Conservation (phyloP, 2,888 invertebrate species). For the Hybos culiciformis region DNA sequence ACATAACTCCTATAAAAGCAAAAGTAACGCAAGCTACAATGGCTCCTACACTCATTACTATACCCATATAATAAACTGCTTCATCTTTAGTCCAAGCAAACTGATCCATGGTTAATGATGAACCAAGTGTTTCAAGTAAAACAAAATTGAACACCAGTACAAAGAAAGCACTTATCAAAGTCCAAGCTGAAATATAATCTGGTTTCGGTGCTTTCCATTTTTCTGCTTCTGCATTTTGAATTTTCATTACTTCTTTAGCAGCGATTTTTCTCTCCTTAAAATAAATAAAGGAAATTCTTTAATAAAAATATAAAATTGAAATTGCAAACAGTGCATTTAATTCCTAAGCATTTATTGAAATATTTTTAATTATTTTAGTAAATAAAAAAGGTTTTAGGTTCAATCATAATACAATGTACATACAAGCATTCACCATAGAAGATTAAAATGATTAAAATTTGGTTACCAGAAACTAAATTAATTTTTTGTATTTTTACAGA, state of each 20-base stretch:
- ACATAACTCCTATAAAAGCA: conserved; percentile 53
- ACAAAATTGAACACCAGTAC: conserved; percentile 79
- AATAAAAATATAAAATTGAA: too few species aligned
- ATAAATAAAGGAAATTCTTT: conserved; percentile 1
- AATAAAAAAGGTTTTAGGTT: too few species aligned
- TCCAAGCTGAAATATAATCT: conserved; percentile 63
- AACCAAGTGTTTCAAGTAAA: conserved; percentile 72
- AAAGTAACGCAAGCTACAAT: conserved; percentile 63
- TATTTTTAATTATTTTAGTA: too few species aligned
- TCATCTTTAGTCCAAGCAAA: conserved; percentile 70
- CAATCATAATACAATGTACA: too few species aligned
- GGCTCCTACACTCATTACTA: conserved; percentile 67
- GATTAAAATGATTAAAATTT: too few species aligned
- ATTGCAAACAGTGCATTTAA: too few species aligned
- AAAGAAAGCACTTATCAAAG: conserved; percentile 66
- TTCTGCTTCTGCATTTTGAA: conserved; percentile 57
- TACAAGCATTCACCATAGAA: too few species aligned
- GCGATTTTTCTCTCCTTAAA: conserved; percentile 53
- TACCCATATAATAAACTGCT: conserved; percentile 68
- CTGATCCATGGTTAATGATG: conserved; percentile 77
- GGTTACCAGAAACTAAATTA: too few species aligned
- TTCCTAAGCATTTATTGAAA: too few species aligned
- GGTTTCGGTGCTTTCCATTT: conserved; percentile 57
- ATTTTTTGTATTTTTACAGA: too few species aligned
- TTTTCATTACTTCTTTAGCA: conserved; percentile 63